These are phyloP conservation scores for Phrynosoma platyrhinos DNA, from an alignment of 2,113 vertebrate genomes.

Conservation along the genomic window DNA sequence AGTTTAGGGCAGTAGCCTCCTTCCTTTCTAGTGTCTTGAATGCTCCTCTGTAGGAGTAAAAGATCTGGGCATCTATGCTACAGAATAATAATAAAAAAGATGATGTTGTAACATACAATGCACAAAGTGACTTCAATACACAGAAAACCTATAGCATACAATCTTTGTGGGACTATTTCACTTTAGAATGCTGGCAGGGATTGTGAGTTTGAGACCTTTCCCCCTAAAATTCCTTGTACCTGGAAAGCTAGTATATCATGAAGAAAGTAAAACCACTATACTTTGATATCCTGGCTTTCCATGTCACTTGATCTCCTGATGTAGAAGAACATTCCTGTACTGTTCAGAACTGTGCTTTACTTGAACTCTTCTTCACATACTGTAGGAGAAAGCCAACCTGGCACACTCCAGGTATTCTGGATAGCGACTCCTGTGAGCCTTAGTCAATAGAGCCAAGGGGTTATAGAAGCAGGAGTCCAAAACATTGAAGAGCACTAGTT, in stretches of 20 bases:
- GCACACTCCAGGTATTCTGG: background rate
- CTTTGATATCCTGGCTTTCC: background rate
- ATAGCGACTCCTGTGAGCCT: too few relatives aligned
- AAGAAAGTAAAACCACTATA: background rate
- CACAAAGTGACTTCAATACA: background rate
- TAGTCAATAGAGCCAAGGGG: too few relatives aligned
- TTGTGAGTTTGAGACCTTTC: background rate
- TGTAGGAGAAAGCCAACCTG: background rate
- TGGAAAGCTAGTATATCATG: background rate
- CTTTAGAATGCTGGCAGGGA: background rate
- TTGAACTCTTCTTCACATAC: background rate
- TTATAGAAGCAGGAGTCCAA: too few relatives aligned
- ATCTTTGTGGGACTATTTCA: background rate
- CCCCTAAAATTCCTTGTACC: background rate
- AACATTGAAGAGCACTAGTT: too few relatives aligned
- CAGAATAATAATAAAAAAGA: background rate
- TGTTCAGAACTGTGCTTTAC: too few relatives aligned
- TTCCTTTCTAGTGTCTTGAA: background rate
- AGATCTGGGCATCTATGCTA: background rate
- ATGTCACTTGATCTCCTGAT: background rate
- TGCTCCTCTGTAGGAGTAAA: background rate
- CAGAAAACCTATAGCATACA: background rate
- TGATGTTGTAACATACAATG: background rate
- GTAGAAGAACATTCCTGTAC: background rate
- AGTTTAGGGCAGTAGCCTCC: background rate